phyloP scores from a whole-genome alignment of 2,888 invertebrate genomes.

The Hydropsyche betteni region DNA sequence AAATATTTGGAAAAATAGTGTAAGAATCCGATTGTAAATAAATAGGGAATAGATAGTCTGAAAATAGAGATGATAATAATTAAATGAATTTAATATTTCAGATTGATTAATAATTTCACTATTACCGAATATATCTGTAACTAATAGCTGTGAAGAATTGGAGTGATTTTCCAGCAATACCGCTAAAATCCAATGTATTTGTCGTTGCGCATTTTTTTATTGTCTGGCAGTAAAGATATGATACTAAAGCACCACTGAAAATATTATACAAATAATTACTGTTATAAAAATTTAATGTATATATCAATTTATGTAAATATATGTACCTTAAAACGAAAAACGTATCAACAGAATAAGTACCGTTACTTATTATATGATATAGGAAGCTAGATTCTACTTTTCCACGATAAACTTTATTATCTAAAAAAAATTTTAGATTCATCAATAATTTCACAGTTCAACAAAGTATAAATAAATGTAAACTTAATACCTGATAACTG shows the following conservation, averaged over 20 bases:
- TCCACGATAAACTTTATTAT: conserved; percentile 60
- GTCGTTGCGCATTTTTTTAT: conserved; percentile 61
- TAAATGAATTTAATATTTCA: no score
- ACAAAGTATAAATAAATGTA: not conserved
- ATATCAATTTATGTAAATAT: conserved; percentile 1
- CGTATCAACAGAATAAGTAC: conserved; percentile 69
- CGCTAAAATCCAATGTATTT: conserved; percentile 62
- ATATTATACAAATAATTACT: conserved; percentile 51
- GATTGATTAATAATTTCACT: not conserved
- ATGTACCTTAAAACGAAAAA: conserved; percentile 71
- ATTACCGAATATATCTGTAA: conserved; percentile 68
- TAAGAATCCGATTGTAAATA: conserved; percentile 65
- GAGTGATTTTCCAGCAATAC: conserved; percentile 62
- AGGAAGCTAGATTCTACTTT: conserved; percentile 59
- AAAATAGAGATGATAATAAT: not conserved
- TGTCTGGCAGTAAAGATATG: conserved; percentile 70
- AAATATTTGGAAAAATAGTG: conserved; percentile 64
- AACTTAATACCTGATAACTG: conserved; percentile 68
- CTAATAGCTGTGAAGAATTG: conserved; percentile 65
- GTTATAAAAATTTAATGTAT: conserved; percentile 6
- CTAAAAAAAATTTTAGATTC: conserved; percentile 54
- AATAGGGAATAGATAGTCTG: conserved; percentile 72
- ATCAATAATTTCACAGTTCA: not conserved
- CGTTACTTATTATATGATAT: conserved; percentile 65
- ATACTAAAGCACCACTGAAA: conserved; percentile 68